Evolutionary conservation across 2,797 vertebrate species (phyloP), one percentile per base, ranked within the genome.

Genomic region (Sus cebifrons): DNA sequence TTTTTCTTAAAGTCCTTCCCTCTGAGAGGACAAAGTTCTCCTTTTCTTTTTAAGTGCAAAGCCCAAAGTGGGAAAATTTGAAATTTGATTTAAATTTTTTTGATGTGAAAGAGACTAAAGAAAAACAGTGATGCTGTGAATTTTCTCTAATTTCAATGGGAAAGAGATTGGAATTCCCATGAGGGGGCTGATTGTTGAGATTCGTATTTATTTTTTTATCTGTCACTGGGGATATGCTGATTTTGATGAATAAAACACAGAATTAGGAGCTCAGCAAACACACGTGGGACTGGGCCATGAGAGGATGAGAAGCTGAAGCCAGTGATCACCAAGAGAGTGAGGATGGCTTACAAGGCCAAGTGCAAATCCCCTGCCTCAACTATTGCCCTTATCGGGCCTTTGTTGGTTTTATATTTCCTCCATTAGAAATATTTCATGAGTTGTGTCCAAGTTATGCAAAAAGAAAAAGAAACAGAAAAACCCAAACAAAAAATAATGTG

Each of bases 11-110:
- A 96, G 68, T 44, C 49, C 56, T 96, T 96, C 62, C 90, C 81
- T 96, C 64, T 62, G 85, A 96, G 90, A 97, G 75, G 71, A 95
- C 77, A 96, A 83, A 95, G 92, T 93, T 97, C 95, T 95, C 78
- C 54, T 95, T 78, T 94, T 78, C 75, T 93, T 58, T 86, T 93
- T 89, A 96, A 97, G 67, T 96, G 36, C 64, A 96, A 93, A 97
- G 36, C 58, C 86, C 79, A 92, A 97, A 96, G 94, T 96, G 64
- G 85, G 86, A 94, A 96, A 75, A 94, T 85, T 96, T 93, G 32
- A 89, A 93, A 74, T 97, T 87, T 82, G 52, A 96, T 96, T 97
- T 86, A 84, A 67, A 20, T 62, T 65, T 89, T 89, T 95, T 94
- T 74, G 0, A 74, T 96, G 54, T 44, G 71, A 36, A 60, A 62